These are phyloP conservation scores for Pegoplata infirma DNA, from an alignment of 2,888 invertebrate genomes.

Conservation along the genomic window DNA sequence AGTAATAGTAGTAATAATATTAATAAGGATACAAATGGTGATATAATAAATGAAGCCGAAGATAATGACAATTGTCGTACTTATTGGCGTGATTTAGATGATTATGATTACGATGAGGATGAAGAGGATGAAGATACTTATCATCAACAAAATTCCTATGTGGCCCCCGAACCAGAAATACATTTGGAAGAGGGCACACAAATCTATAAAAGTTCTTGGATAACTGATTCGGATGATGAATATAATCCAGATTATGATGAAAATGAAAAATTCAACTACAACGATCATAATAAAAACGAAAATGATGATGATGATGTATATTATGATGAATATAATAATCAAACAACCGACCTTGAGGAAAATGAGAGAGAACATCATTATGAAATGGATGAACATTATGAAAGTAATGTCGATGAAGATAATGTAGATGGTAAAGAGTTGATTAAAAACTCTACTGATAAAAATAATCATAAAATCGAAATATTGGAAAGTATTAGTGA, in stretches of 20 bases:
- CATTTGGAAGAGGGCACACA: slow-evolving; percentile 20
- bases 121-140: slow-evolving; percentile 69
- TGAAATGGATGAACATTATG: slow-evolving; percentile 31
- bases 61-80: slow-evolving; percentile 45
- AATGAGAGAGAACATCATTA: slow-evolving; percentile 16
- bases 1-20: slow-evolving; percentile 29
- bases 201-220: slow-evolving; percentile 46
- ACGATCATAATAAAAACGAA: slow-evolving; percentile 35
- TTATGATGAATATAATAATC: slow-evolving; percentile 12
- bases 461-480: slow-evolving; percentile 67
- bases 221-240: slow-evolving; percentile 45
- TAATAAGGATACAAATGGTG: slow-evolving; percentile 27
- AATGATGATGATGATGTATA: slow-evolving; percentile 26
- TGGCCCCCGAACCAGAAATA: slow-evolving; percentile 17
- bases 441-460: not conserved
- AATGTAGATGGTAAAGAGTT: slow-evolving; percentile 12
- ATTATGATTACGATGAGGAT: slow-evolving; percentile 54
- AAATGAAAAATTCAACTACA: slow-evolving; percentile 44
- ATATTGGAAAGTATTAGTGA: slow-evolving; percentile 78
- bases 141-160: slow-evolving; percentile 24
- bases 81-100: slow-evolving; percentile 60
- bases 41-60: not conserved
- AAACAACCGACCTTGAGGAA: slow-evolving; percentile 11
- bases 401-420: slow-evolving; percentile 47
- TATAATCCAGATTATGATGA: slow-evolving; percentile 55